Evolutionary conservation across 2,797 vertebrate species (phyloP).

Genomic region (Mormyrus proboscirostris): DNA sequence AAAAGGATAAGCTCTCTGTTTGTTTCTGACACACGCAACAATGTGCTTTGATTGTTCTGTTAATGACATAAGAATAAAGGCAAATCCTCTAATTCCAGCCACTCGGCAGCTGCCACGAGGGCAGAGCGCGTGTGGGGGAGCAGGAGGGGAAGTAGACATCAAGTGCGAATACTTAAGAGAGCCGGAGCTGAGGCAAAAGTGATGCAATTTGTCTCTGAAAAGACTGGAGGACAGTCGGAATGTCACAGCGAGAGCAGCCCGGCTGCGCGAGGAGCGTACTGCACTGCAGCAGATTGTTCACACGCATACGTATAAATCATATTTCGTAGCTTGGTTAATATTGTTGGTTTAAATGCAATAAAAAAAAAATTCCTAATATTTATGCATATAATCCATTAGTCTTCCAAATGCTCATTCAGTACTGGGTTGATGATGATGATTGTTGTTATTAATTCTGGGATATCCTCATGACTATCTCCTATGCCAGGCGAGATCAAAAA

Average conservation of each 20-base stretch:
- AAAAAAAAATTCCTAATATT: background rate
- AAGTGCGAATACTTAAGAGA: background rate
- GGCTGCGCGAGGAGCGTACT: background rate
- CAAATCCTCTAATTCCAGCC: background rate
- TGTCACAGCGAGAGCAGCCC: background rate
- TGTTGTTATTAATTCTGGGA: background rate
- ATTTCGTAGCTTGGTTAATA: background rate
- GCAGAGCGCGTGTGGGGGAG: background rate
- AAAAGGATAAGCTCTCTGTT: constrained; percentile 1
- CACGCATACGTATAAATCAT: background rate
- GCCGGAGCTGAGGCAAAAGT: background rate
- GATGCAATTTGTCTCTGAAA: constrained; percentile 12
- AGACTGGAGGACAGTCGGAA: background rate
- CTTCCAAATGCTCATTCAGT: background rate
- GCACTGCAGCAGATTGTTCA: background rate
- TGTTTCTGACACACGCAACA: background rate
- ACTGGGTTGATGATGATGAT: background rate
- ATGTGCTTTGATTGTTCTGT: background rate
- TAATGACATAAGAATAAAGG: background rate
- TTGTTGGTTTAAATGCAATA: background rate
- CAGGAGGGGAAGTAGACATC: too few relatives aligned
- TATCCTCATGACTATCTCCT: background rate
- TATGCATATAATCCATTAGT: background rate
- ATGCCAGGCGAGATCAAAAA: background rate
- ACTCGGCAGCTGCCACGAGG: background rate